A percentile compares a stretch with the other conserved stretches of the same genome.
Conservation (phyloP, 2,888 invertebrate genomes). For the Lycocerus yunnanus region DNA sequence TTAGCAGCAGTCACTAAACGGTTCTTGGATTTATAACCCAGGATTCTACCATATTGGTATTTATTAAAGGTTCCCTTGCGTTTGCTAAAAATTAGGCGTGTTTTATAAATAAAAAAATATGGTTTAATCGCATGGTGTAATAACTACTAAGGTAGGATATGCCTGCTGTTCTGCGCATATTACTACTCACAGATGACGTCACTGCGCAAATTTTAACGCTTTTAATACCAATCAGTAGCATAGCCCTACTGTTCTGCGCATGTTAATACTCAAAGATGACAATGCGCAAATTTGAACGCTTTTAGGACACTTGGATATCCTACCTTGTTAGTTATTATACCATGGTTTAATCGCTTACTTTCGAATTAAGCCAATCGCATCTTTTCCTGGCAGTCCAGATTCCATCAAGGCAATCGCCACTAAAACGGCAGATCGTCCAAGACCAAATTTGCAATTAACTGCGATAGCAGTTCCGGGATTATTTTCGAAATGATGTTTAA, state of each 20-base stretch:
- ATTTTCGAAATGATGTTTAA: not conserved
- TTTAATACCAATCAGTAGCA: too few species aligned
- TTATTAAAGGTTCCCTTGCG: slow-evolving; percentile 13
- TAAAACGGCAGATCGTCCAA: slow-evolving; percentile 25
- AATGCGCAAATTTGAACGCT: too few species aligned
- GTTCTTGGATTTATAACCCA: slow-evolving; percentile 1
- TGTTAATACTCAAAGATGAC: too few species aligned
- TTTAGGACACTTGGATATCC: too few species aligned
- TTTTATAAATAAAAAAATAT: not conserved
- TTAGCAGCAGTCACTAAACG: not conserved
- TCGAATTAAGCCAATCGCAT: slow-evolving; percentile 7
- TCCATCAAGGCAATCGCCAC: slow-evolving; percentile 29
- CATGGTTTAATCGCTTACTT: slow-evolving; percentile 8
- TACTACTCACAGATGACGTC: too few species aligned
- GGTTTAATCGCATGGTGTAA: too few species aligned
- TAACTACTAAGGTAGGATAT: too few species aligned
- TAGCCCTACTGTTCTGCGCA: too few species aligned
- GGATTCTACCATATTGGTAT: not conserved
- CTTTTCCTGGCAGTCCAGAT: slow-evolving; percentile 9
- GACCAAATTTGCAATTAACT: slow-evolving; percentile 22
- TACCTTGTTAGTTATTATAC: too few species aligned
- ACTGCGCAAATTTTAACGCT: too few species aligned
- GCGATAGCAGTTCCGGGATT: slow-evolving; percentile 14
- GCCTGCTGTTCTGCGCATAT: too few species aligned
- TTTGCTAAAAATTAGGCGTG: slow-evolving; percentile 3